Base-by-base conservation (phyloP, 92 coral and sea anemone species). In the Scolanthus callimorphus region DNA sequence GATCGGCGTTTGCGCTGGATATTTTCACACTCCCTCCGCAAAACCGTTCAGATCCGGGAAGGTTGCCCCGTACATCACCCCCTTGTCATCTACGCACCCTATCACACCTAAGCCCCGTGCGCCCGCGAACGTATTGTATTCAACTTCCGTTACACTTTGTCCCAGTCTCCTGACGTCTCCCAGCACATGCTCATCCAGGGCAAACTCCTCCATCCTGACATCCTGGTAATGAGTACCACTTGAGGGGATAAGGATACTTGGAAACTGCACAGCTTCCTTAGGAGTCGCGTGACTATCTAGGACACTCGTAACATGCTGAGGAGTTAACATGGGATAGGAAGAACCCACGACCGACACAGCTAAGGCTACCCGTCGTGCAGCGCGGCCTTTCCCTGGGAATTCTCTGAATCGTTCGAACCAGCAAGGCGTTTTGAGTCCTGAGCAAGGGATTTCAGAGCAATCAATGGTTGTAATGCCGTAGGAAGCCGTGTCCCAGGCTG, bases 271-370 rank as follows among this genome's bases (percentile, higher is more conserved):
- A 10, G 97, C 95, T 83, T 86, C 78, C 29, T 84, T 86, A 10
- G 97, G 97, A 27, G 77, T 86, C 79, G 78, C 61, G 52, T 70
- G 30, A 20, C 72, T 64, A 43, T 86, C 95, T 51, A 90, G 69
- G 19, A 90, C 71, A 57, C 59, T 80, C 0, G 95, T 78, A 19
- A 78, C 34, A 4, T 65, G 73, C 69, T 90, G 97, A 8, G 83
- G 83, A 20, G 83, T 80, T 6, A 72, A 80, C 27, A 77, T 63
- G 0, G 84, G 61, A 39, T 76, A 80, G 0, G 97, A 86, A 11
- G 70, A 52, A 2, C 97, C 97, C 2, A 90, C 88, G 30, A 90
- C 95, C 12, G 97, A 74, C 13, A 86, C 65, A 15, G 97, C 90
- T 59, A 90, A 71, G 30, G 76, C 82, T 11, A 90, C 82, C 43